phyloP scores from a whole-genome alignment of 2,888 invertebrate species.

The Eurois occulta region DNA sequence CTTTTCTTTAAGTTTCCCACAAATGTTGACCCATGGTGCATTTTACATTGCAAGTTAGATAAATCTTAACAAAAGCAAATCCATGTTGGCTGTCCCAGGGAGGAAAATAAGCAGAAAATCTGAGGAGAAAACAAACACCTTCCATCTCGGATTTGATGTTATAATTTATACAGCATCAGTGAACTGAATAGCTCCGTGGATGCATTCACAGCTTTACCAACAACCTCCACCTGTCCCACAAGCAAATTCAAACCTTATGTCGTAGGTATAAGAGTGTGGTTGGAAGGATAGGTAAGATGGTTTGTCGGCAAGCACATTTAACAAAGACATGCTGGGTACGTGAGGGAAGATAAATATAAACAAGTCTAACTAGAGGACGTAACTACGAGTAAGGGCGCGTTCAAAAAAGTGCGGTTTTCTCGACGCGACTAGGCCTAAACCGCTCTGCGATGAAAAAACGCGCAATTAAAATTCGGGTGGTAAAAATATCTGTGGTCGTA shows the following conservation, averaged over 20 bases:
- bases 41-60: neutral
- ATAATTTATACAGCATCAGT: constrained; percentile 53
- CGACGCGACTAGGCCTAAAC: neutral
- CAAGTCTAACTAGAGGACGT: constrained; percentile 47
- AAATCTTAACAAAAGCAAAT: neutral
- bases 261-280: neutral
- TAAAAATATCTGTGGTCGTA: neutral
- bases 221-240: neutral
- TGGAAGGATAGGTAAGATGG: neutral
- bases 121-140: constrained; percentile 30
- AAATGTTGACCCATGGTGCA: too few relatives aligned
- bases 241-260: constrained; percentile 43
- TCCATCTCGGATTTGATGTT: constrained; percentile 20
- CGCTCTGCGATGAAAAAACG: neutral
- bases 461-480: neutral
- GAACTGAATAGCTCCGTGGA: constrained; percentile 48
- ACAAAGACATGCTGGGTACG: constrained; percentile 66
- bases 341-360: constrained; percentile 67
- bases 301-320: constrained; percentile 61
- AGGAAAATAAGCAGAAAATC: constrained; percentile 23
- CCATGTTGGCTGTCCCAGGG: neutral
- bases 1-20: too few relatives aligned
- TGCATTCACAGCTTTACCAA: constrained; percentile 61
- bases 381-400: neutral
- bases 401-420: neutral